Conservation (phyloP, 2,888 invertebrate species). For the Caenorhabditis imperialis region DNA sequence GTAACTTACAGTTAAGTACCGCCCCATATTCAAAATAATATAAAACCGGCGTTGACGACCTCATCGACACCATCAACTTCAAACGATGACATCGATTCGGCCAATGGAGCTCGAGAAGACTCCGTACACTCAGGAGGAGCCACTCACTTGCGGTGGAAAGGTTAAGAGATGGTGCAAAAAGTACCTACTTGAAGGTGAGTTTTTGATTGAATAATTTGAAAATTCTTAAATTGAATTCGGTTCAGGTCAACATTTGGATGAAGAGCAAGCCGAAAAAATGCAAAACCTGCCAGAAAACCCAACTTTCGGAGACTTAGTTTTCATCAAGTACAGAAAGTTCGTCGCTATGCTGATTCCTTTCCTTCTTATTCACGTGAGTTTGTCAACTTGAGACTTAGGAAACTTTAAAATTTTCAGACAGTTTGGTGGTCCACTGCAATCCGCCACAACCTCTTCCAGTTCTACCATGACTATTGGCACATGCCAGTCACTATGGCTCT, state of each 20-base stretch:
- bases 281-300: constrained; percentile 59
- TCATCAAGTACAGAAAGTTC: constrained; percentile 69
- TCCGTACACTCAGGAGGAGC: constrained; percentile 50
- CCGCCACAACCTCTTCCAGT: constrained; percentile 70
- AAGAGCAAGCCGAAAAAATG: constrained; percentile 59
- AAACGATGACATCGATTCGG: constrained; percentile 40
- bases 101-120: constrained; percentile 54
- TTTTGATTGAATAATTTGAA: not conserved
- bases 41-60: not conserved
- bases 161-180: constrained; percentile 62
- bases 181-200: constrained; percentile 61
- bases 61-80: too few species aligned
- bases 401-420: constrained; percentile 44
- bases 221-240: not conserved
- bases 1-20: constrained; percentile 41
- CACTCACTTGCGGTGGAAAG: constrained; percentile 54
- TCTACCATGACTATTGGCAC: constrained; percentile 74
- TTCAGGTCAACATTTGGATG: constrained; percentile 69
- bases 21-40: constrained; percentile 2
- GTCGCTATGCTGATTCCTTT: constrained; percentile 69
- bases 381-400: not conserved
- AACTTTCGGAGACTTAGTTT: constrained; percentile 61
- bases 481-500: constrained; percentile 78
- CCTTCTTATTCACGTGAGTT: constrained; percentile 64
- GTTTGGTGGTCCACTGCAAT: constrained; percentile 76